Evolutionary conservation across 53 echinoderm and acorn worm species (phyloP), one percentile per base, ranked within the genome.

Genomic region (Apostichopus leukothele): DNA sequence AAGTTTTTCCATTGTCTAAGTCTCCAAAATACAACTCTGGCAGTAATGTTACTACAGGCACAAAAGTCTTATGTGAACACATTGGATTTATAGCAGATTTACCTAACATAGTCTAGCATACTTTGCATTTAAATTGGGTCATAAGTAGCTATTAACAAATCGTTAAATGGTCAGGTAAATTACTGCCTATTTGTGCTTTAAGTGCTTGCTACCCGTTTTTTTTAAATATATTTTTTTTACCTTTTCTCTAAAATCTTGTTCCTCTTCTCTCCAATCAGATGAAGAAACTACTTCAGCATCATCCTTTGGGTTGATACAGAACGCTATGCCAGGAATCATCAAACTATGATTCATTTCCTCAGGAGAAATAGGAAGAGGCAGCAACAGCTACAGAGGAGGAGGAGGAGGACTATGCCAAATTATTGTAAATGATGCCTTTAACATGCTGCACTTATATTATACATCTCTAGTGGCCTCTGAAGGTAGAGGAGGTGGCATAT

Each of bases 351-450:
- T 71, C 18, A 71, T 71, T n/a, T 71, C 71, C 71, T 71, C 16
- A 71, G 18, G 71, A 16, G 71, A n/a, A 71, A 6, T 14, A 71
- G 20, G 20, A 13, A 6, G 18, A 5, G 71, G 20, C 3, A 19
- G 71, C 16, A 71, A 19, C 6, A 18, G 20, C 6, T 14, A 71
- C 71, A n/a, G 71, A 4, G 0, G 25, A 25, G 25, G 20, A n/a
- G 20, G 71, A 71, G 4, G 71, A 71, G 6, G 71, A 71, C 71
- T 71, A n/a, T 71, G 71, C 81, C 54, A 81, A 81, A 81, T 59
- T 55, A 54, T 19, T 81, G 81, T 81, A 81, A 80, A 53, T 22
- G 81, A 81, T 81, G 81, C 81, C 81, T 81, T 81, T 54, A 81
- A 21, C 53, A 81, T 81, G 55, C 81, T 81, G 81, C 81, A 81